These are phyloP conservation scores for Melieria omissa DNA, from an alignment of 2,888 invertebrate species.

Conservation along the genomic window DNA sequence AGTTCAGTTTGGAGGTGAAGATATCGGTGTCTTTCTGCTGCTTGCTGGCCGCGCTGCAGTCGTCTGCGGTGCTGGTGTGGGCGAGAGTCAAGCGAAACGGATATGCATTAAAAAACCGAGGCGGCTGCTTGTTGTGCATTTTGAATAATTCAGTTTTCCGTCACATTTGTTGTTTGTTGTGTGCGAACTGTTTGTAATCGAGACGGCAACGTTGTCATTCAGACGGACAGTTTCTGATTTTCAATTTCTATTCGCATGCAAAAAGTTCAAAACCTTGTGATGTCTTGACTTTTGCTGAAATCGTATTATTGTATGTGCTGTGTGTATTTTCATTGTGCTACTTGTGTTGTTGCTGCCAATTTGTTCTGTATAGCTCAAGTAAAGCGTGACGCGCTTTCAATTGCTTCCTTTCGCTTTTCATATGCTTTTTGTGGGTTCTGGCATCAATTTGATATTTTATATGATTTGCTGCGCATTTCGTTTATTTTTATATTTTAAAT, in stretches of 20 bases:
- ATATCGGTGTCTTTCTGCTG: conserved; percentile 58
- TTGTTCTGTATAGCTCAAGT: neutral
- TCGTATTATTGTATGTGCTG: no score
- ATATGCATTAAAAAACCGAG: neutral
- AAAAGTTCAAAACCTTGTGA: no score
- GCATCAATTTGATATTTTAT: no score
- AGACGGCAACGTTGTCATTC: neutral
- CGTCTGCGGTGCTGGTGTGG: conserved; percentile 70
- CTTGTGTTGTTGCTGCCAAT: no score
- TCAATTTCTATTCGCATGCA: no score
- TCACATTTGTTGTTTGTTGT: neutral
- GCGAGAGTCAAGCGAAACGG: neutral
- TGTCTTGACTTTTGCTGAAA: no score
- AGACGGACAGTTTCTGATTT: no score
- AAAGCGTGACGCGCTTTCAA: conserved; percentile 1
- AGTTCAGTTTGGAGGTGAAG: conserved; percentile 63
- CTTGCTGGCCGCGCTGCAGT: conserved; percentile 66
- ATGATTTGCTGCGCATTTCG: no score
- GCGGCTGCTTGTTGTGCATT: neutral
- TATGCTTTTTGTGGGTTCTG: no score
- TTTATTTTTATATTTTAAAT: no score
- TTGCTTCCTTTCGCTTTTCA: neutral
- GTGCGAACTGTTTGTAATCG: neutral
- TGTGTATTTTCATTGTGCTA: no score
- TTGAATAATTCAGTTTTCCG: neutral